Evolutionary conservation across 2,797 vertebrate genomes (phyloP).

Genomic region (Alcedo atthis): DNA sequence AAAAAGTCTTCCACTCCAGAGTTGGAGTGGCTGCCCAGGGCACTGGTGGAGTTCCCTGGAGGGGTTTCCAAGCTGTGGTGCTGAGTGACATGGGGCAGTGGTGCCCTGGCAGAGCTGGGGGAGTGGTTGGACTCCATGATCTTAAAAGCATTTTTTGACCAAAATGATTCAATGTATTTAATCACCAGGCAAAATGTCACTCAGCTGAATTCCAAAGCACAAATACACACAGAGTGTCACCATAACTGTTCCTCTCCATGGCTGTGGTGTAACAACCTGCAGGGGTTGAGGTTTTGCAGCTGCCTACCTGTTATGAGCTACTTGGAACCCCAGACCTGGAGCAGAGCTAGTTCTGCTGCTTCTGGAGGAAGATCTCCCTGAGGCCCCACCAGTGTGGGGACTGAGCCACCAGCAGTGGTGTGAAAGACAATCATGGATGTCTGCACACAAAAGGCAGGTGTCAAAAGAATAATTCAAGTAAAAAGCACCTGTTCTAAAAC

Average conservation of each 20-base stretch:
- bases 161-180: background rate
- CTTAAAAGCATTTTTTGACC: too few relatives aligned
- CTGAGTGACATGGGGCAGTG: too few relatives aligned
- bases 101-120: too few relatives aligned
- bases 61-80: too few relatives aligned
- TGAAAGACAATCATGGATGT: background rate
- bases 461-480: background rate
- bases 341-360: background rate
- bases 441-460: background rate
- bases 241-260: background rate
- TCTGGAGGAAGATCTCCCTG: background rate
- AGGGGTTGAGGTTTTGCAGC: slow-evolving; percentile 27
- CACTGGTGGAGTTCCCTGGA: too few relatives aligned
- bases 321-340: background rate
- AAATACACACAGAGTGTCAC: background rate
- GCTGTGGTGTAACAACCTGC: background rate
- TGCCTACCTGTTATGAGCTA: background rate
- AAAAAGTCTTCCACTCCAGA: too few relatives aligned
- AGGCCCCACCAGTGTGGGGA: background rate
- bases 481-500: background rate
- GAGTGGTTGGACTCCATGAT: too few relatives aligned
- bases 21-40: too few relatives aligned
- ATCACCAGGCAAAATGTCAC: slow-evolving; percentile 19
- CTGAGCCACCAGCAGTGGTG: rapidly evolving
- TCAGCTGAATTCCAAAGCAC: slow-evolving; percentile 45